Base-by-base conservation (phyloP, 2,797 vertebrate genomes). In the Eleutherodactylus coqui region DNA sequence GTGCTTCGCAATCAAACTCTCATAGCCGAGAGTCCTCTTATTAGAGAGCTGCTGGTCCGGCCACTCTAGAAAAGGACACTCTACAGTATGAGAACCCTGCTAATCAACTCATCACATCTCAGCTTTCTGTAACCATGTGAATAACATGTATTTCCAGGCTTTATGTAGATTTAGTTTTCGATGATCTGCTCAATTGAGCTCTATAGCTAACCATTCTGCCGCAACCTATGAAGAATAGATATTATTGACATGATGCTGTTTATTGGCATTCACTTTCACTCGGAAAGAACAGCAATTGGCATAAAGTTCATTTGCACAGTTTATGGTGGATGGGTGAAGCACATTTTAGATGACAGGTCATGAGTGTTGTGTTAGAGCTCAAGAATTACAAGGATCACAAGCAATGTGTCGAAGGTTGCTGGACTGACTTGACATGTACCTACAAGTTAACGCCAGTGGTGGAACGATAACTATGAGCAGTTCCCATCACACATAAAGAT, bases 381-480 rank as follows among this genome's bases (percentile, higher is more conserved):
- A 38, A 19, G 34, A 38, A 69, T 36, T 38, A 36, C 10, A 24
- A 69, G 21, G 7, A 70, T 36, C 32, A 8, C 16, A 19, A 7
- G 32, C 3, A 3, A 67, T 43, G 21, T 41, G 67, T 24, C 19
- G 21, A 7, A 70, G 36, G 67, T 43, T 41, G 21, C 36, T 70
- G 36, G 21, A 14, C 67, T 11, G 36, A n/a, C 36, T 41, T n/a
- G 67, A n/a, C 67, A 24, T 70, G 67, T n/a, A n/a, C 36, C 67
- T 70, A 41, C 67, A 70, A 70, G 67, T 70, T 70, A 13, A 43
- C 41, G 67, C 21, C 67, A 70, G 67, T 4, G 4, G 21, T 43
- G 67, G 67, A 70, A 70, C n/a, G 67, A 69, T 69, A 17, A 69
- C 34, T 38, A 69, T 36, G 32, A 38, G 19, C 67, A n/a, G 36